Conservation (phyloP, 2,113 vertebrate species). For the Silurus glanis region DNA sequence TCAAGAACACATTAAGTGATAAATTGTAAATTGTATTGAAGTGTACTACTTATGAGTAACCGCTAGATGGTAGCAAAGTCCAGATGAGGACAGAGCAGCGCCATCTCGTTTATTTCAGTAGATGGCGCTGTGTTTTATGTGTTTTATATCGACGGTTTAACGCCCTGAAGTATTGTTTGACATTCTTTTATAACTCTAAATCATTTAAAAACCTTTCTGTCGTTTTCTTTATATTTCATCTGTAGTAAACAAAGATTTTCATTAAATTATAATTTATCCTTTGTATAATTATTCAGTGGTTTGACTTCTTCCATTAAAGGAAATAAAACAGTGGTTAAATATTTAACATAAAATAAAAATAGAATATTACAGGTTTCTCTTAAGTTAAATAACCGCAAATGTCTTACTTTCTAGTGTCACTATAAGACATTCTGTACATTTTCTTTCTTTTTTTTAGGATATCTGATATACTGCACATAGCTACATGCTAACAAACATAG, state of each 20-base stretch:
- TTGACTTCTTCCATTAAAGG: not conserved
- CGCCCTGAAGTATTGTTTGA: not conserved
- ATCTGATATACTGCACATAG: too few relatives aligned
- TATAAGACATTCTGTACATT: too few relatives aligned
- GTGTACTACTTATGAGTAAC: not conserved
- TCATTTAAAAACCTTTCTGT: not conserved
- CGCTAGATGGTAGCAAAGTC: slow-evolving; percentile 32
- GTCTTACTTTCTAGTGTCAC: not conserved
- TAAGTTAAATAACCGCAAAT: not conserved
- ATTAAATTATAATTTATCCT: not conserved
- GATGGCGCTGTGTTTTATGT: not conserved
- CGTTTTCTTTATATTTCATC: not conserved
- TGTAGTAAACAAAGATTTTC: not conserved
- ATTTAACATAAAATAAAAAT: not conserved
- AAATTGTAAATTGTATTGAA: not conserved
- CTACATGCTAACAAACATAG: too few relatives aligned
- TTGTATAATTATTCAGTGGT: not conserved
- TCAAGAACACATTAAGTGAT: not conserved
- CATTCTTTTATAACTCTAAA: not conserved
- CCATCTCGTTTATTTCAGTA: not conserved
- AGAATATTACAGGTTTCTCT: not conserved
- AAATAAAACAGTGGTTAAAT: not conserved
- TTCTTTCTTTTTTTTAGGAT: too few relatives aligned
- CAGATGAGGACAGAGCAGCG: not conserved
- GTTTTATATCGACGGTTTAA: not conserved